phyloP scores from a whole-genome alignment of 1,140 invertebrate species.

The Ips typographus region DNA sequence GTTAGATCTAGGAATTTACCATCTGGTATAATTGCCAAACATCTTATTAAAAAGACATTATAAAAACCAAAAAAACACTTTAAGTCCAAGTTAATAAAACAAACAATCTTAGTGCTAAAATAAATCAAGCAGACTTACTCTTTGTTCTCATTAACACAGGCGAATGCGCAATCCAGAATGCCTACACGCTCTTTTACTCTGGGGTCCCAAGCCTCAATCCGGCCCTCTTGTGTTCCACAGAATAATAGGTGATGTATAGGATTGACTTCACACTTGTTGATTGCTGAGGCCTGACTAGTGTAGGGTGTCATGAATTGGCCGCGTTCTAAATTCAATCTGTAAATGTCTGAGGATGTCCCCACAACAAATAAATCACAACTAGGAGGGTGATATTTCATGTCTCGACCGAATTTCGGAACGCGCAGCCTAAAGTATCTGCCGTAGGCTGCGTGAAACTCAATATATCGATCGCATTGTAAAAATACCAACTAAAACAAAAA shows the following conservation, averaged over 20 bases:
- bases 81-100: background rate
- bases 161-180: constrained; percentile 82
- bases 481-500: constrained; percentile 67
- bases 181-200: constrained; percentile 73
- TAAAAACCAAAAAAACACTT: no score
- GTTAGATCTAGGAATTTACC: no score
- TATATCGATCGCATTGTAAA: constrained; percentile 81
- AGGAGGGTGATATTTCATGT: constrained; percentile 88
- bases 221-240: constrained; percentile 88
- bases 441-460: constrained; percentile 93
- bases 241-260: constrained; percentile 84
- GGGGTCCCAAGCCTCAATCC: constrained; percentile 96
- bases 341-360: constrained; percentile 86
- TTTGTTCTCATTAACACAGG: constrained; percentile 63
- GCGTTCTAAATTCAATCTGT: constrained; percentile 92
- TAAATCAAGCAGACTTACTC: constrained; percentile 28
- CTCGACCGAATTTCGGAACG: constrained; percentile 94
- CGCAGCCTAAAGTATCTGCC: constrained; percentile 89
- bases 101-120: constrained; percentile 10
- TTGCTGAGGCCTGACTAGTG: constrained; percentile 69
- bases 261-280: constrained; percentile 89
- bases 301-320: constrained; percentile 91
- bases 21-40: no score
- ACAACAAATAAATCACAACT: constrained; percentile 92
- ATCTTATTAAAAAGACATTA: no score